Evolutionary conservation across 2,888 invertebrate genomes (phyloP), one percentile per base, ranked within the genome.

Genomic region (Latrodectus elegans): DNA sequence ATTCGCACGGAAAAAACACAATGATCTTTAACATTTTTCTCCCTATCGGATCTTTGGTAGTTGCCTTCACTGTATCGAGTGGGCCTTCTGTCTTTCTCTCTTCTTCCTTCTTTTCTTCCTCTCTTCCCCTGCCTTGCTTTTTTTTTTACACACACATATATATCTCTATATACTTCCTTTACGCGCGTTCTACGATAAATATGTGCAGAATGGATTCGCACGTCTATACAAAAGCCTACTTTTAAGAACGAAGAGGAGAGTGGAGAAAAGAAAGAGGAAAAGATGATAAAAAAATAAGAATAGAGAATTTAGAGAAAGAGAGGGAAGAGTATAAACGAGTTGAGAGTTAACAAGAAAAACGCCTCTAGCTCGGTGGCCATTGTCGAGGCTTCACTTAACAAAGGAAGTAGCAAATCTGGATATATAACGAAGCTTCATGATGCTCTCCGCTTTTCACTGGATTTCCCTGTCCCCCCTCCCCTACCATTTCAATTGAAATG

Each of bases 21-120:
- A 88, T 88, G 84, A 88, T 88, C 84, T 88, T 88, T 88, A 84
- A 88, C 88, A 88, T 88, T 84, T 88, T 88, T 84, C 84, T 80
- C 84, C 83, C 83, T 81, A 86, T 86, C 81, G 81, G 76, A 80
- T 86, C 75, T 86, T 9, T 65, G 67, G 84, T 74, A 71, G 72
- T 72, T 84, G 71, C 71, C 60, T 60, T 60, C n/a, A 11, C 60
- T 60, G 77, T 73, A 78, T 84, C 78, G 73, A 84, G 77, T 76
- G 70, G 55, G 60, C n/a, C 11, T 60, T 73, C 78, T 74, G 82
- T 89, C 88, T 81, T 73, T 73, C 79, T 76, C 53, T 78, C 55
- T 22, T 71, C 53, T 71, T 60, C 15, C 74, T 38, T 49, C 55
- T 70, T 26, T 14, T 67, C 8, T 76, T 67, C 65, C 73, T 53